phyloP scores from a whole-genome alignment of 2,797 vertebrate genomes.

The Ctenopoma kingsleyae region DNA sequence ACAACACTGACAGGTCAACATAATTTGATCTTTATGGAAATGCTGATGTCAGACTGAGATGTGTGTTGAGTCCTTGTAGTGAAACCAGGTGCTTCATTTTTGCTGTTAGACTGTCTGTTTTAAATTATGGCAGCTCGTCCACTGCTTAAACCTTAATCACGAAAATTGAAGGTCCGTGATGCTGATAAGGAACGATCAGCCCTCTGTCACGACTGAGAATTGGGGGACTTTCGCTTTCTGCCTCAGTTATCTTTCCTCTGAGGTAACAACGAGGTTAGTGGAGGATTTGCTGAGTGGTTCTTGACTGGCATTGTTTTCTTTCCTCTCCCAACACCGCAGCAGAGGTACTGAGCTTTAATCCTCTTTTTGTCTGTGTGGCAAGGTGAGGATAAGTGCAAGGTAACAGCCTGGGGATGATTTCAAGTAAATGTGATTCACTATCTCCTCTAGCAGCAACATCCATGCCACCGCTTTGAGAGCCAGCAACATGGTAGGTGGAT shows the following conservation, averaged over 20 bases:
- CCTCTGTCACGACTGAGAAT: conserved; percentile 38
- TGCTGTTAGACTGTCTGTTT: conserved; percentile 13
- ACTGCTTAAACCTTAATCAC: conserved; percentile 34
- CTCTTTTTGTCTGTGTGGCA: conserved; percentile 43
- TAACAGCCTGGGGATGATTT: conserved; percentile 37
- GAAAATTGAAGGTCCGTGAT: conserved; percentile 35
- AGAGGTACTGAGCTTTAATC: conserved; percentile 52
- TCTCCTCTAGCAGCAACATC: conserved; percentile 30
- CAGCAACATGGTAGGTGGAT: background rate
- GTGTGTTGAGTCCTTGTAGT: background rate
- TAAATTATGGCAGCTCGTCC: conserved; percentile 18
- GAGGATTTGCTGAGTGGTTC: conserved; percentile 61
- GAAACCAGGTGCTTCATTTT: conserved; percentile 23
- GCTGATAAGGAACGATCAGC: conserved; percentile 43
- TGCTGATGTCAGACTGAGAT: background rate
- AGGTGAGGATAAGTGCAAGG: conserved; percentile 53
- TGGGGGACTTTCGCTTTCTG: conserved; percentile 41
- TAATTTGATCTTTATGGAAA: conserved; percentile 8
- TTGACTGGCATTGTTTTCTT: conserved; percentile 47
- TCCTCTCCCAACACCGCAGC: conserved; percentile 22
- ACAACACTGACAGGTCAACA: background rate
- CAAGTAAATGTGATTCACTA: conserved; percentile 25
- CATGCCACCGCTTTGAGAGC: background rate
- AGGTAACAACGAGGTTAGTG: conserved; percentile 70
- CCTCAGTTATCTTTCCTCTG: conserved; percentile 50